Base-by-base conservation (phyloP, 2,797 vertebrate genomes). In the Gobionotothen gibberifrons region DNA sequence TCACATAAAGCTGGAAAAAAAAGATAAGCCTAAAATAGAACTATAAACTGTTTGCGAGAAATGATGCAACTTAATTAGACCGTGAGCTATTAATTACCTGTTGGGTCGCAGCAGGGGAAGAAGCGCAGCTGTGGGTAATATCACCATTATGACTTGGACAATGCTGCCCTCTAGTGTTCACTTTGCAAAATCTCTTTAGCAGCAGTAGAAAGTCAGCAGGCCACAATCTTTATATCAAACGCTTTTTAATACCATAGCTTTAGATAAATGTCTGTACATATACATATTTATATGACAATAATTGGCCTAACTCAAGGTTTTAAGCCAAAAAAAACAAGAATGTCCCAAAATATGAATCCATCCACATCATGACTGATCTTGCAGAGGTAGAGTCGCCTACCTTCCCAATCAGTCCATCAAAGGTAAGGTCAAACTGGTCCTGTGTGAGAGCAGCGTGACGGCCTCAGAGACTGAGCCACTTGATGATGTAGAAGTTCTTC, bases 401-500 rank as follows among this genome's bases (percentile, higher is more conserved):
- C 85, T 90, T 84, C 67, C 79, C 49, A 12, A 12, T 42, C 16
- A 67, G 74, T 75, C 70, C 77, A 26, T 72, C 60, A 78, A 3
- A 65, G 60, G 9, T 46, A 3, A 9, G 32, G 21, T 51, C 48
- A 58, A 65, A 81, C 32, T 14, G 47, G 74, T 67, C n/a, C 60
- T 10, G 22, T 40, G 22, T 0, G 40, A 64, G 29, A 36, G 59
- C 52, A 13, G 32, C 32, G 32, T 36, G 8, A 17, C 9, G 3
- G 61, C 29, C 69, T 97, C 91, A 97, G 48, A 98, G 89, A 59
- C 94, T 90, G 74, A 99, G 93, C 97, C 98, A 99, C 89, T 97
- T 98, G 87, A 99, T 94, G 83, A 99, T 93, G 85, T 97, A 95
- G 74, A 96, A 96, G 87, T 99, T 98, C 86, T 83, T 98, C 91